Evolutionary conservation across 2,888 invertebrate genomes (phyloP).

Genomic region (Dorcus hopei): DNA sequence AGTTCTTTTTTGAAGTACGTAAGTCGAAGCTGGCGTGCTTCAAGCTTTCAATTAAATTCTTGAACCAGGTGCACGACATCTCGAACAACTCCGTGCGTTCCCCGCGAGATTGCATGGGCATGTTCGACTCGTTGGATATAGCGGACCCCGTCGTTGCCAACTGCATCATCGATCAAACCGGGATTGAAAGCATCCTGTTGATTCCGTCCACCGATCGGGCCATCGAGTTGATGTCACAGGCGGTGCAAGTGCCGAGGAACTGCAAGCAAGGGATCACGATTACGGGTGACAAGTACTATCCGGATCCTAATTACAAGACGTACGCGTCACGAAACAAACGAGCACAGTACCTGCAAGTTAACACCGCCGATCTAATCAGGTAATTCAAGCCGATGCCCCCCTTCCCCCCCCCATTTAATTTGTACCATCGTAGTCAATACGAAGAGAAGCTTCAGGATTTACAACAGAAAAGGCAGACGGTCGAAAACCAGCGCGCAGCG

Average conservation of each 20-base stretch:
- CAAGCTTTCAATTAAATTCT: slow-evolving; percentile 7
- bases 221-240: slow-evolving; percentile 63
- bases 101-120: slow-evolving; percentile 47
- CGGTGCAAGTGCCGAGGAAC: slow-evolving; percentile 64
- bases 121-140: slow-evolving; percentile 72
- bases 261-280: slow-evolving; percentile 65
- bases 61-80: slow-evolving; percentile 50
- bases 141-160: slow-evolving; percentile 77
- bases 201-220: slow-evolving; percentile 70
- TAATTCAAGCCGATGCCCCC: slow-evolving; percentile 38
- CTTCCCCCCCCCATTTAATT: not conserved
- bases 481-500: slow-evolving; percentile 35
- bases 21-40: slow-evolving; percentile 21
- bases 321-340: slow-evolving; percentile 61
- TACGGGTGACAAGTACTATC: slow-evolving; percentile 65
- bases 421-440: slow-evolving; percentile 30
- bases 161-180: slow-evolving; percentile 75
- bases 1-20: slow-evolving; percentile 54
- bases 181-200: slow-evolving; percentile 72
- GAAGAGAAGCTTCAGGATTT: slow-evolving; percentile 48
- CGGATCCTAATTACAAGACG: slow-evolving; percentile 73
- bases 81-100: slow-evolving; percentile 49
- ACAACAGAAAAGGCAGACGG: slow-evolving; percentile 34
- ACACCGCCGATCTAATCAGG: slow-evolving; percentile 62
- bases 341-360: slow-evolving; percentile 63